Evolutionary conservation across 2,888 invertebrate genomes (phyloP).

Genomic region (Protonemura montana): DNA sequence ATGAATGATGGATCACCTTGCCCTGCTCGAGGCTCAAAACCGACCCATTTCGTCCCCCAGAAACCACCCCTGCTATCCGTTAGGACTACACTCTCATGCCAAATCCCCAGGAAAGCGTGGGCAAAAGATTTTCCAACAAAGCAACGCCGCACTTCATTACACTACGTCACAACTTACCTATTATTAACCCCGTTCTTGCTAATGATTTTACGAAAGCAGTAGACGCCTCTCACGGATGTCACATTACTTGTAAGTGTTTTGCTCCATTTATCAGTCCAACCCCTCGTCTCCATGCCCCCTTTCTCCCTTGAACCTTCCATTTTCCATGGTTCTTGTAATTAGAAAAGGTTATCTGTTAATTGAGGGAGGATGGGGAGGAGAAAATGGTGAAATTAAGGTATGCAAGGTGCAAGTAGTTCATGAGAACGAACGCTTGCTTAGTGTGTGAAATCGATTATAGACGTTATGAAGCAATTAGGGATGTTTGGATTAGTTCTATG

Average conservation of each 20-base stretch:
- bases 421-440: not conserved
- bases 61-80: not conserved
- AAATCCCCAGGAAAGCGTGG: not conserved
- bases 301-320: not conserved
- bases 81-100: not conserved
- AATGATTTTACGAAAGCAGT: conserved; percentile 12
- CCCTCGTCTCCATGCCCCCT: not conserved
- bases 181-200: not conserved
- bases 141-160: not conserved
- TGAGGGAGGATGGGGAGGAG: not conserved
- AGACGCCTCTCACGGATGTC: not conserved
- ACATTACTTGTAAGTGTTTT: not conserved
- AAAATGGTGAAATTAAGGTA: not conserved
- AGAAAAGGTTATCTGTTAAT: not conserved
- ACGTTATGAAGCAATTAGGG: not conserved
- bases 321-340: not conserved
- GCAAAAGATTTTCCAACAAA: not conserved
- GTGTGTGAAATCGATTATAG: not conserved
- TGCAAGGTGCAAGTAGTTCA: not conserved
- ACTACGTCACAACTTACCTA: not conserved
- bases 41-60: not conserved
- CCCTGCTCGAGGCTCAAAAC: not conserved
- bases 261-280: not conserved
- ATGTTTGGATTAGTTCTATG: not conserved
- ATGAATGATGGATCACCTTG: not conserved